These are phyloP conservation scores for Amphiprion percula DNA, from an alignment of 2,113 vertebrate genomes.

Conservation along the genomic window DNA sequence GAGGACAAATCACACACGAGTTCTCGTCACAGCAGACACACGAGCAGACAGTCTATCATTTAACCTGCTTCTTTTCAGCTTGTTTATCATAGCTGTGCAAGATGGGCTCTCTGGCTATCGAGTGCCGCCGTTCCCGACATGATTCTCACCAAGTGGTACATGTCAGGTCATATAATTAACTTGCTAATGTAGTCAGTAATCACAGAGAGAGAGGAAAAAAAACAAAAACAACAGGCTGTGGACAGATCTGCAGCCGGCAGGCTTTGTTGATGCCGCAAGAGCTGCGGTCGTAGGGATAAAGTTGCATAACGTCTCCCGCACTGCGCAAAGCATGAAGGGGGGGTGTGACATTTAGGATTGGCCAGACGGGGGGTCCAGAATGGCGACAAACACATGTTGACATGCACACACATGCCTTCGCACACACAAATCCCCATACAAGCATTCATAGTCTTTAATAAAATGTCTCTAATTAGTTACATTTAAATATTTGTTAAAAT, in stretches of 20 bases:
- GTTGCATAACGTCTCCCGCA: conserved; percentile 72
- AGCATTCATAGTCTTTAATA: neutral
- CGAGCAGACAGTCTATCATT: conserved; percentile 11
- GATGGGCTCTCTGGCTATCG: conserved; percentile 26
- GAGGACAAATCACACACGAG: conserved; percentile 32
- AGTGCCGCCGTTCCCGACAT: neutral
- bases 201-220: conserved; percentile 35
- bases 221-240: conserved; percentile 75
- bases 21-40: conserved; percentile 9
- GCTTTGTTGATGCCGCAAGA: conserved; percentile 68
- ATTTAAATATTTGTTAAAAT: neutral
- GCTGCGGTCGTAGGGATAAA: conserved; percentile 27
- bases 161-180: conserved; percentile 66
- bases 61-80: conserved; percentile 35
- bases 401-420: conserved; percentile 18
- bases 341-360: conserved; percentile 68
- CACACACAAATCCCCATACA: neutral
- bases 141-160: conserved; percentile 58
- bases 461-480: conserved; percentile 4
- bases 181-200: conserved; percentile 67
- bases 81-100: conserved; percentile 33
- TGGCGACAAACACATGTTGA: conserved; percentile 59
- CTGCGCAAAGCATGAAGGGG: neutral
- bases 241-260: conserved; percentile 65
- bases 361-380: conserved; percentile 34